Base-by-base conservation (phyloP, 1,140 invertebrate genomes). In the Drosophila littoralis region DNA sequence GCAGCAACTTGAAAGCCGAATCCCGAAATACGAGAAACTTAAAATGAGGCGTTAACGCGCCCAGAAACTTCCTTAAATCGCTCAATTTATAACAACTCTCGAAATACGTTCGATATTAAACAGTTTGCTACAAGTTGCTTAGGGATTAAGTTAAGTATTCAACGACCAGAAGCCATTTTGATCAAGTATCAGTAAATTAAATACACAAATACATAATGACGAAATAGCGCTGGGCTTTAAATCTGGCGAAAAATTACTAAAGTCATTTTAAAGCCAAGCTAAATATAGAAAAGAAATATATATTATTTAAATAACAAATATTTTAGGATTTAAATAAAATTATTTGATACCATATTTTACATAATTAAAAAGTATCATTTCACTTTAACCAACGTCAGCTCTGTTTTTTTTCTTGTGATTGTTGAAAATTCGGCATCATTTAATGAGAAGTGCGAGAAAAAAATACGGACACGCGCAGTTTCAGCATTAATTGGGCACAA, bases 41-140 rank as follows among this genome's bases (percentile, higher is more conserved):
- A 33, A 59, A 57, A 68, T 38, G 55, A 32, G 67, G 45, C 68
- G 50, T 63, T 64, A 70, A 64, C 45, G 52, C 59, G 66, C 58
- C 67, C 35, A 48, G 12, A 75, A 71, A 71, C 46, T 75, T 65
- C 17, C 22, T 52, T 46, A 64, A 75, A 75, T 59, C 73, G 61
- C 52, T 58, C 52, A 51, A 69, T 57, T 72, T 66, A 57, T 48
- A 64, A 63, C 59, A 64, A 63, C 15, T 50, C 36, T 60, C 36
- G 8, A 54, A 61, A 70, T 59, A 28, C 32, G 55, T 61, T 68
- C 48, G 48, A 68, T 68, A 67, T 68, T 59, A 40, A 55, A 70
- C 40, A 54, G 58, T 63, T 55, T 46, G 0, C 40, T n/a, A 15
- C 28, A 65, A 57, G 32, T 54, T 22, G 15, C 33, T 4, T n/a